phyloP scores from a whole-genome alignment of 1,140 invertebrate genomes.

The Oryzaephilus surinamensis region DNA sequence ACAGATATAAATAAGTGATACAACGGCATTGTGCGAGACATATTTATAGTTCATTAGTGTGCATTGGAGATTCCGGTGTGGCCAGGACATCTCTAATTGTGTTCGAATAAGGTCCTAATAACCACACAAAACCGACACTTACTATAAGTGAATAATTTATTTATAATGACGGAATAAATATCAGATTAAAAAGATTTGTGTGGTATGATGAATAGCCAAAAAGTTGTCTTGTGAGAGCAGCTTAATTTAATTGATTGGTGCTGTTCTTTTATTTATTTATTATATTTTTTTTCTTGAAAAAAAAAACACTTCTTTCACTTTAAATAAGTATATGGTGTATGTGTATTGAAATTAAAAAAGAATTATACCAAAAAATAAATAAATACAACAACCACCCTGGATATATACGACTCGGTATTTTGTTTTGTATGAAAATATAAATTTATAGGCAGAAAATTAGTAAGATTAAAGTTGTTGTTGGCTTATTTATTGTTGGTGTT shows the following conservation, averaged over 20 bases:
- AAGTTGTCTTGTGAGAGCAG: slow-evolving; percentile 9
- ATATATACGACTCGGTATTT: slow-evolving; percentile 13
- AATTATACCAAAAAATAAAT: no score
- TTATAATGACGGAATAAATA: slow-evolving; percentile 36
- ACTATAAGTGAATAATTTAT: slow-evolving; percentile 32
- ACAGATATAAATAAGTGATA: slow-evolving; percentile 31
- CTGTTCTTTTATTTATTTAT: no score
- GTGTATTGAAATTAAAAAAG: no score
- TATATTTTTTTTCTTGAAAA: no score
- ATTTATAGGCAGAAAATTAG: slow-evolving; percentile 35
- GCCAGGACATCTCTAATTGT: slow-evolving; percentile 35
- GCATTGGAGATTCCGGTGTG: slow-evolving; percentile 30
- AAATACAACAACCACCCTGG: no score
- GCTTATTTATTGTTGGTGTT: slow-evolving; percentile 20
- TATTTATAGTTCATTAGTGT: slow-evolving; percentile 34
- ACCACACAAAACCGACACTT: slow-evolving; percentile 27
- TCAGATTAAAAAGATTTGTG: slow-evolving; percentile 36
- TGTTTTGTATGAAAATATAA: slow-evolving; percentile 26
- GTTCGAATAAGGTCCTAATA: slow-evolving; percentile 34
- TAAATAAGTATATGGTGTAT: no score
- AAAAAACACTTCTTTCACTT: no score
- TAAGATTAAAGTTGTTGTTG: slow-evolving; percentile 19
- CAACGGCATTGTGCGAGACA: slow-evolving; percentile 29
- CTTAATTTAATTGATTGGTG: slow-evolving; percentile 18
- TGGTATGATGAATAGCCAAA: slow-evolving; percentile 33